Percentiles rank a stretch among this genome's conserved stretches.
Conservation (phyloP, 2,888 invertebrate species). For the Emmelina monodactyla region DNA sequence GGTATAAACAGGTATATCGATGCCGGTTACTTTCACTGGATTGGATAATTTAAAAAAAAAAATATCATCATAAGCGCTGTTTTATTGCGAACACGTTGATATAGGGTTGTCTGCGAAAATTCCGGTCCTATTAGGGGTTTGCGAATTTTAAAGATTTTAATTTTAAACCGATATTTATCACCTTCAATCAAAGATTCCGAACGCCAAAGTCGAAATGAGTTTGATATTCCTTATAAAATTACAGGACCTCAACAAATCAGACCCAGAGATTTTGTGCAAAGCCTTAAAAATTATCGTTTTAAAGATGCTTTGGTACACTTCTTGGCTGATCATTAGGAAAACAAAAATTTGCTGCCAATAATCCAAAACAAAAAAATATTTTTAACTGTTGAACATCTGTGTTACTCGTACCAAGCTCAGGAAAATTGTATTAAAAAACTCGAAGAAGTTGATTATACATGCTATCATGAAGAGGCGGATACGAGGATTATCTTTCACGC, state of each 20-base stretch:
- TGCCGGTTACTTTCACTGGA: no score
- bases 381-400: conserved; percentile 9
- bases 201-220: conserved; percentile 14
- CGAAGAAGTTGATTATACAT: conserved; percentile 16
- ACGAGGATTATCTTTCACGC: conserved; percentile 20
- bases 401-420: conserved; percentile 10
- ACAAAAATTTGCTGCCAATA: conserved; percentile 9
- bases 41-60: no score
- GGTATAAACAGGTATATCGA: no score
- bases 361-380: conserved; percentile 7
- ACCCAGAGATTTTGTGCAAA: conserved; percentile 12
- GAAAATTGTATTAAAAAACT: conserved; percentile 10
- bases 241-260: conserved; percentile 20
- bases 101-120: no score
- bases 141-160: no score
- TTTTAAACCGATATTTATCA: conserved; percentile 22
- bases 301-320: conserved; percentile 17
- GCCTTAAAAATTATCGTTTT: conserved; percentile 15
- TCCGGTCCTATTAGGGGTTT: no score
- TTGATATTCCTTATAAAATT: conserved; percentile 21
- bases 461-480: conserved; percentile 16
- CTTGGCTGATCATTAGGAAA: conserved; percentile 13
- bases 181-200: conserved; percentile 27
- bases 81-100: no score
- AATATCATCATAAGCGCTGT: no score